A percentile compares a stretch with the other conserved stretches of the same genome.
phyloP scores from a whole-genome alignment of 2,113 vertebrate genomes.

The Gadus macrocephalus region DNA sequence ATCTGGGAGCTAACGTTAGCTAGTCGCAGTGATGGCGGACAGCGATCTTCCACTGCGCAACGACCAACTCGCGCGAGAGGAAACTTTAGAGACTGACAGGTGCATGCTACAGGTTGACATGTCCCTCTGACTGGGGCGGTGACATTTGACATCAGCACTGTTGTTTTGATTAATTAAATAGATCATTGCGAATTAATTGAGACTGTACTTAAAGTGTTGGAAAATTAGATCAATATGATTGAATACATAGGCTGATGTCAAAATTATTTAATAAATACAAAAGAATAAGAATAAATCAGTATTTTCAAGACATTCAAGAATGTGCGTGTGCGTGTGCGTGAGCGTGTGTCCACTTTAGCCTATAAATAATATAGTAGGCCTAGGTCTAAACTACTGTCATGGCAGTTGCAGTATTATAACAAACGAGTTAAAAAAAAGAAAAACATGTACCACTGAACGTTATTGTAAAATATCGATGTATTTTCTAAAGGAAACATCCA shows the following conservation, averaged over 20 bases:
- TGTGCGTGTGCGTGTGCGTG: neutral
- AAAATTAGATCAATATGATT: neutral
- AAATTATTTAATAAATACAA: neutral
- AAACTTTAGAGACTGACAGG: slow-evolving; percentile 35
- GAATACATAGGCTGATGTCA: neutral
- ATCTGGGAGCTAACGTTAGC: slow-evolving; percentile 51
- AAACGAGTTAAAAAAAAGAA: no score
- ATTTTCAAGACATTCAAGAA: neutral
- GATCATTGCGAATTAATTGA: neutral
- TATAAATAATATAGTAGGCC: no score
- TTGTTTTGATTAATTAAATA: neutral
- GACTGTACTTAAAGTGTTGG: no score
- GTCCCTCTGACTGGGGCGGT: neutral
- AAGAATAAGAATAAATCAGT: neutral
- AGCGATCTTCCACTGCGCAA: slow-evolving; percentile 57
- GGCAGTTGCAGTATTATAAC: no score
- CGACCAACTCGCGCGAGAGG: slow-evolving; percentile 61
- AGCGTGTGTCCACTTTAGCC: neutral
- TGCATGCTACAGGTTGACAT: slow-evolving; percentile 45
- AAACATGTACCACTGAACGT: no score
- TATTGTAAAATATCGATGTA: no score
- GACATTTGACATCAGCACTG: neutral
- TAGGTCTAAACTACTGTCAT: no score
- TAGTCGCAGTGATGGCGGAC: slow-evolving; percentile 67
- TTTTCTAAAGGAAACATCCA: neutral